Conservation (phyloP, 2,888 invertebrate genomes). For the Hypselothyrea guttata region DNA sequence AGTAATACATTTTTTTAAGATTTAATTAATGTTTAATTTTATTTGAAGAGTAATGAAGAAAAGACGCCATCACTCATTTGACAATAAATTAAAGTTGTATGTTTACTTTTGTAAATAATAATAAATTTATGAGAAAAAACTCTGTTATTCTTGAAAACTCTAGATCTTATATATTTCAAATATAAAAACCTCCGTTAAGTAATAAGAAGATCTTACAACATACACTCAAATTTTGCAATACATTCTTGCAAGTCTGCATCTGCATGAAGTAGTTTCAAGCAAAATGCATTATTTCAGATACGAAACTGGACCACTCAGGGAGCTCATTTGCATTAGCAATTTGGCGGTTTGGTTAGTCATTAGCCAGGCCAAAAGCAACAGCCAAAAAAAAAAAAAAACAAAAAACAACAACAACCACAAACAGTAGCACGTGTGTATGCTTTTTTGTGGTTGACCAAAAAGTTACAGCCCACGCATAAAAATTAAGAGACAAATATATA, state of each 20-base stretch:
- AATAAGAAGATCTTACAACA: neutral
- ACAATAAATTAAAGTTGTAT: too few relatives aligned
- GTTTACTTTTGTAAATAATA: too few relatives aligned
- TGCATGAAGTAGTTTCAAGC: constrained; percentile 24
- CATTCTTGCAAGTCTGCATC: constrained; percentile 10
- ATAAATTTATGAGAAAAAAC: too few relatives aligned
- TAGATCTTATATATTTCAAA: too few relatives aligned
- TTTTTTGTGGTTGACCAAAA: constrained; percentile 35
- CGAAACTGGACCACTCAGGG: constrained; percentile 52
- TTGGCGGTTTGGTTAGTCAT: constrained; percentile 49
- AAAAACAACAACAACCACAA: constrained; percentile 24
- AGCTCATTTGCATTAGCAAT: constrained; percentile 57
- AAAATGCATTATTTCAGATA: constrained; percentile 8
- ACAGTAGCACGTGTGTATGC: constrained; percentile 65
- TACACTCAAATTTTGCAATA: constrained; percentile 11
- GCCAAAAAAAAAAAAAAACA: neutral
- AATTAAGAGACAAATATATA: constrained; percentile 19
- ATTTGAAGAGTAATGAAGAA: too few relatives aligned
- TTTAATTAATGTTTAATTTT: too few relatives aligned
- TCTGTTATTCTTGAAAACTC: too few relatives aligned
- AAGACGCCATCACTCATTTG: too few relatives aligned
- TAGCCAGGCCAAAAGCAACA: constrained; percentile 37
- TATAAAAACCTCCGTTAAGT: too few relatives aligned
- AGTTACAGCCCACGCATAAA: constrained; percentile 70
- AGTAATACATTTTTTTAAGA: too few relatives aligned